Evolutionary conservation across 2,113 vertebrate genomes (phyloP).

Genomic region (Turnix velox): DNA sequence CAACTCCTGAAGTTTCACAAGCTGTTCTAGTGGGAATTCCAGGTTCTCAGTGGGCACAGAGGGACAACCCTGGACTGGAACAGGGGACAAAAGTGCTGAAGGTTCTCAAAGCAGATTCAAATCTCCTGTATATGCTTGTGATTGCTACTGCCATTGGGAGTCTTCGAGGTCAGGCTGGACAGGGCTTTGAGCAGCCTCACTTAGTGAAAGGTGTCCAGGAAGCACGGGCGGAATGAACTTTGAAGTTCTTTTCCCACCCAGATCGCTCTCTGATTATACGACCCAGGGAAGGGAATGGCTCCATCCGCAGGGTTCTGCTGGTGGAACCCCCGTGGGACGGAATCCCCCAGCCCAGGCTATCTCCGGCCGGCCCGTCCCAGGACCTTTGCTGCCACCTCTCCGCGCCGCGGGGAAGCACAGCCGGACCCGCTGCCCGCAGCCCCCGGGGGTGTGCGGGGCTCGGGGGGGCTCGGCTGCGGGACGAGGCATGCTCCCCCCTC

Average conservation of each 20-base stretch:
- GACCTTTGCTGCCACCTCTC: constrained; percentile 64
- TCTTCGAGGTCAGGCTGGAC: background rate
- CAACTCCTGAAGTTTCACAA: background rate
- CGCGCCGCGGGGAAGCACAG: constrained; percentile 40
- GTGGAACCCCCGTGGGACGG: background rate
- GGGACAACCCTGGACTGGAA: background rate
- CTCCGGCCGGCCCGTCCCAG: background rate
- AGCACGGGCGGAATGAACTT: background rate
- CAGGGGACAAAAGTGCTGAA: background rate
- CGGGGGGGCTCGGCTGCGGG: background rate
- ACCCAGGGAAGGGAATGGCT: background rate
- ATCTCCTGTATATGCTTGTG: background rate
- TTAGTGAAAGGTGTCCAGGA: background rate
- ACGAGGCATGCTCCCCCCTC: background rate
- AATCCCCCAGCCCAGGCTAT: background rate
- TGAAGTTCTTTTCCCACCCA: background rate
- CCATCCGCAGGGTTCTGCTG: background rate
- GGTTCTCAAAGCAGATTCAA: background rate
- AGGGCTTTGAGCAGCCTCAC: background rate
- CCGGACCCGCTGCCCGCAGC: background rate
- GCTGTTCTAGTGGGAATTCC: background rate
- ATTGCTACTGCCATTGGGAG: background rate
- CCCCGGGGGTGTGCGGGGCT: background rate
- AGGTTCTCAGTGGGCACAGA: fast-evolving
- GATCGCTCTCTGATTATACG: background rate